Percentiles rank a stretch among this genome's conserved stretches.
Conservation (phyloP, 1,140 invertebrate species). For the Colletes latitarsis region DNA sequence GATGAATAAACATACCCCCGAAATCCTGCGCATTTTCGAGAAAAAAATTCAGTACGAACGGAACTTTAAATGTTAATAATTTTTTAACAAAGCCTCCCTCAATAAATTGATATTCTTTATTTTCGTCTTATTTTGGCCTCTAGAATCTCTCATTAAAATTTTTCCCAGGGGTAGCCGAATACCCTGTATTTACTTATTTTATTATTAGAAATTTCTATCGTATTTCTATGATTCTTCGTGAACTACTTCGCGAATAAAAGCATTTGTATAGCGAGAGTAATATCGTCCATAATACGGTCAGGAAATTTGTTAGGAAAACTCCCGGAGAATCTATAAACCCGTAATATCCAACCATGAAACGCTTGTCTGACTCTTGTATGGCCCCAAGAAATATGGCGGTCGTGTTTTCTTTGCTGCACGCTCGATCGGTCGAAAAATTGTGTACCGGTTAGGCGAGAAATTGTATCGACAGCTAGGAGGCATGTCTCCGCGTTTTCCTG, state of each 20-base stretch:
- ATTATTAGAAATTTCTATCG: too few species aligned
- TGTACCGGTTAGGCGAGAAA: constrained; percentile 26
- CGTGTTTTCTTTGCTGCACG: constrained; percentile 28
- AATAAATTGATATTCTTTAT: too few species aligned
- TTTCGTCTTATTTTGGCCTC: too few species aligned
- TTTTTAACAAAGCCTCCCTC: too few species aligned
- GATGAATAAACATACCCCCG: too few species aligned
- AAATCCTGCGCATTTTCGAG: too few species aligned
- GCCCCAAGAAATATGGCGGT: constrained; percentile 16
- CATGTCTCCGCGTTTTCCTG: not conserved
- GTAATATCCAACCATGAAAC: constrained; percentile 1
- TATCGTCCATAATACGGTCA: not conserved
- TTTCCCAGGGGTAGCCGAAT: too few species aligned
- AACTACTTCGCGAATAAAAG: constrained; percentile 14
- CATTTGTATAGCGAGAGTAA: not conserved
- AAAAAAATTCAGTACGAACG: too few species aligned
- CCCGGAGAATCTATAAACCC: not conserved
- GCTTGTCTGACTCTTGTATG: constrained; percentile 14
- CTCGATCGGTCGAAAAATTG: constrained; percentile 44
- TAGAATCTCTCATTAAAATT: too few species aligned
- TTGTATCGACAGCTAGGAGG: constrained; percentile 37
- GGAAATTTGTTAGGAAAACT: not conserved
- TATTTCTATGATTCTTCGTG: not conserved
- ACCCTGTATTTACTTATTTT: too few species aligned
- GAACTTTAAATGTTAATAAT: too few species aligned